These are phyloP conservation scores for Falco biarmicus DNA, from an alignment of 2,797 vertebrate species.

Conservation along the genomic window DNA sequence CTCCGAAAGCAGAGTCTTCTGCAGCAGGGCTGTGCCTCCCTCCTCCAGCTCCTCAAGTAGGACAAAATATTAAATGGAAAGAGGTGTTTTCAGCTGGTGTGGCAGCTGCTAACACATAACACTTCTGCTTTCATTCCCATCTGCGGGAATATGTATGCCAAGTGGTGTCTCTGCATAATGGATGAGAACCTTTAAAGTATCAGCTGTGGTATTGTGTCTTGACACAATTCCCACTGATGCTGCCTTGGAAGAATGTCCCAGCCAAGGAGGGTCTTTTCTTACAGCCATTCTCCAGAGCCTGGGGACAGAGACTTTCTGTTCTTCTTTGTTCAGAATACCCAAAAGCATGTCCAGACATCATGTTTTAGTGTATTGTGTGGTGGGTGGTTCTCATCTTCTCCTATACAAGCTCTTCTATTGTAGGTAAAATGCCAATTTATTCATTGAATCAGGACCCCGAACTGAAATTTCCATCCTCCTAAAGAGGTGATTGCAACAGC, in stretches of 20 bases:
- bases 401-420: background rate
- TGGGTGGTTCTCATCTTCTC: background rate
- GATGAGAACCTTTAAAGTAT: background rate
- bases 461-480: background rate
- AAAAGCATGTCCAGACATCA: background rate
- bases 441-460: background rate
- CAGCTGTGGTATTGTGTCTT: background rate
- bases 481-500: background rate
- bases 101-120: background rate
- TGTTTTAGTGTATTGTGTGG: background rate
- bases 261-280: background rate
- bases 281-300: background rate
- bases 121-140: conserved; percentile 15
- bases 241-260: background rate
- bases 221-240: background rate
- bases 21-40: background rate
- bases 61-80: background rate
- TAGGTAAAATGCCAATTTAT: background rate
- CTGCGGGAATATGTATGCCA: background rate
- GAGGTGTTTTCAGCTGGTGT: conserved; percentile 33
- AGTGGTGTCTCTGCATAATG: background rate
- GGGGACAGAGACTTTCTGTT: background rate
- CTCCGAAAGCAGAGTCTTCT: background rate
- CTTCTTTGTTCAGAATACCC: background rate
- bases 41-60: background rate